Evolutionary conservation across 1,140 invertebrate species (phyloP).

Genomic region (Dolichoris vasculosae): DNA sequence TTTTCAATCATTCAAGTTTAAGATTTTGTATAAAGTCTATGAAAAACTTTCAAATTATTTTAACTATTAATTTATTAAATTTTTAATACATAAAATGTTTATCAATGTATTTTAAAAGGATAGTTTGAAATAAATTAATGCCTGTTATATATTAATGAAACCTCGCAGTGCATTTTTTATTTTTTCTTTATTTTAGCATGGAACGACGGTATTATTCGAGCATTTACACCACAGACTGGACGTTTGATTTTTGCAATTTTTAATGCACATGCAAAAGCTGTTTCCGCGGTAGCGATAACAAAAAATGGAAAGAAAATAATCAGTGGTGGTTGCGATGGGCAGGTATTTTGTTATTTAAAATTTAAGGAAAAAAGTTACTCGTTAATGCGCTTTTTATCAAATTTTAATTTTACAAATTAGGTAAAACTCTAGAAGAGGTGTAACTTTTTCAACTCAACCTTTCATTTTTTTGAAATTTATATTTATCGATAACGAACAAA

Average conservation of each 20-base stretch:
- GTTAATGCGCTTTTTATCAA: neutral
- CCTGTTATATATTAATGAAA: neutral
- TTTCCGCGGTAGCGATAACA: constrained; percentile 85
- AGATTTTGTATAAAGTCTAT: no score
- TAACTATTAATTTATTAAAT: no score
- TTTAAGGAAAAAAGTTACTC: neutral
- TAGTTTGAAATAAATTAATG: no score
- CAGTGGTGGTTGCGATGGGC: constrained; percentile 91
- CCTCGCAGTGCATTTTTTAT: neutral
- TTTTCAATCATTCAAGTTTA: no score
- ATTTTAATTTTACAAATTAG: neutral
- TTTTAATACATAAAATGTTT: no score
- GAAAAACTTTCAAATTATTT: neutral
- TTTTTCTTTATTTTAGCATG: constrained; percentile 75
- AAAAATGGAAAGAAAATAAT: constrained; percentile 83
- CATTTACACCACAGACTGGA: constrained; percentile 89
- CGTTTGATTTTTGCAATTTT: constrained; percentile 85
- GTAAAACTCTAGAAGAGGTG: no score
- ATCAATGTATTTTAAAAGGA: no score
- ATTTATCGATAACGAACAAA: no score
- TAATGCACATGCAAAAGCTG: constrained; percentile 91
- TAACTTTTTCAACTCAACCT: no score
- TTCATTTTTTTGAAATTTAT: no score
- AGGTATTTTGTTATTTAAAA: constrained; percentile 73
- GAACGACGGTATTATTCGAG: constrained; percentile 91